Conservation (phyloP, 2,113 vertebrate species). For the Malurus melanocephalus region DNA sequence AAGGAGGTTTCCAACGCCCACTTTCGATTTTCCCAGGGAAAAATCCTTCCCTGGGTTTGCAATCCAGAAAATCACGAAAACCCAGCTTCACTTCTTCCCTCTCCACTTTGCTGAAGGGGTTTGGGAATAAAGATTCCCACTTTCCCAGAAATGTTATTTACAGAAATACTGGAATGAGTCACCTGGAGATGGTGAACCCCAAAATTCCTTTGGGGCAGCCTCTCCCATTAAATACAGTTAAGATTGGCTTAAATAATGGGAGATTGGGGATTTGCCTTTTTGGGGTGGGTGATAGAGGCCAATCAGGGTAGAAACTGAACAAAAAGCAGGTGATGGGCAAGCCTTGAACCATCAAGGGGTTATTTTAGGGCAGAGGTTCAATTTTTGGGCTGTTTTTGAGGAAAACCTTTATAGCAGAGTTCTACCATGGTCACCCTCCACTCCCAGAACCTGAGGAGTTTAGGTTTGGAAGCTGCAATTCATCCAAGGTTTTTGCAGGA, state of each 20-base stretch:
- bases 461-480: neutral
- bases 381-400: neutral
- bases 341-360: neutral
- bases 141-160: neutral
- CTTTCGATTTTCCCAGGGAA: neutral
- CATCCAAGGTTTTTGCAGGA: neutral
- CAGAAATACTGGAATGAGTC: neutral
- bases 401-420: neutral
- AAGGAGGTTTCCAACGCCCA: neutral
- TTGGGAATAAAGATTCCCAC: neutral
- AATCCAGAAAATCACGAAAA: neutral
- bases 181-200: neutral
- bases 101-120: neutral
- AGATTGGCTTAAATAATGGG: neutral
- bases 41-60: neutral
- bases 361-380: neutral
- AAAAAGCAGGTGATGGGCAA: neutral
- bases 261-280: neutral
- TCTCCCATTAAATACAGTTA: neutral
- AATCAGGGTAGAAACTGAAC: neutral
- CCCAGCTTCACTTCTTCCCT: neutral
- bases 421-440: neutral
- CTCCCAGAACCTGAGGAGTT: neutral
- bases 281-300: neutral
- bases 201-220: fast-evolving